Base-by-base conservation (phyloP, 2,797 vertebrate species). In the Oreochromis grahami region DNA sequence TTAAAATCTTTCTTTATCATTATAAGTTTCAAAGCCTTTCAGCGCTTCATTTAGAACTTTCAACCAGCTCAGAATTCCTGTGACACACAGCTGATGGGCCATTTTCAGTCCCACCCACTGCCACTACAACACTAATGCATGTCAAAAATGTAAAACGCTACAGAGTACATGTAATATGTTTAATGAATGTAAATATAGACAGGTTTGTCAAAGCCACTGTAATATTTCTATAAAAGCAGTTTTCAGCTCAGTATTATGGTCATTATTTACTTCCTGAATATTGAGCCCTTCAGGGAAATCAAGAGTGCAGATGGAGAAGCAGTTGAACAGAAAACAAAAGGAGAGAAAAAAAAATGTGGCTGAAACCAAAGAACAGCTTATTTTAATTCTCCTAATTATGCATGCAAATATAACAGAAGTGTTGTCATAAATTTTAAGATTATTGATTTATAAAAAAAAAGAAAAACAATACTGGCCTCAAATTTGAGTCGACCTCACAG, bases 391-490 rank as follows among this genome's bases (percentile, higher is more conserved):
- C 34, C 43, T 29, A 48, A 72, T 48, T 29, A 17, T 72, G 43
- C 68, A 29, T 2, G 15, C 29, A 45, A 2, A 45, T 45, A 29
- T 7, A 45, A 17, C 41, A 72, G 3, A 72, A 26, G 68, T 12
- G 43, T 29, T 17, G 17, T 48, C 26, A 32, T 17, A 48, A 19
- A 48, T 19, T 13, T 32, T 8, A 48, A 48, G 68, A 72, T 29
- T 34, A 34, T 7, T 29, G 3, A 29, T 29, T 41, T n/a, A 24
- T 24, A 70, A 41, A 43, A 19, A 19, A 70, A 43, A 7, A 2
- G 2, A 60, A 60, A 60, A 60, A 60, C 29, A 34, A 19, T 3
- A 14, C 13, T 0, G 0, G 5, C 38, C 21, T 70, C 5, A 15
- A 45, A 45, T 43, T 68, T 68, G 36, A 43, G 14, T 45, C 3